Evolutionary conservation across 2,888 invertebrate genomes (phyloP).

Genomic region (Ophion ellenae): DNA sequence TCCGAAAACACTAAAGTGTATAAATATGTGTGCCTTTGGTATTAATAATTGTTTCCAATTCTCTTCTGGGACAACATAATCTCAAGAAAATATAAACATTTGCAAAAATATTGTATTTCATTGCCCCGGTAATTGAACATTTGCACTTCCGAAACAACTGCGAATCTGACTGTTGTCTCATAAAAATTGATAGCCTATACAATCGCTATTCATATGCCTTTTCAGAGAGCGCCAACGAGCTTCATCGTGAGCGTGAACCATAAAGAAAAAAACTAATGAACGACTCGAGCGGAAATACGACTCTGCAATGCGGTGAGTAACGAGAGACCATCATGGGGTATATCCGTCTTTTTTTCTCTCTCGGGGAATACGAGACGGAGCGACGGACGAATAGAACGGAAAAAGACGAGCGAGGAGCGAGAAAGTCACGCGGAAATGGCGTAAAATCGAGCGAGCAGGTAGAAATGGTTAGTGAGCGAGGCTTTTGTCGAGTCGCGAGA

Average conservation of each 20-base stretch:
- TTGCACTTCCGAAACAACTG: not conserved
- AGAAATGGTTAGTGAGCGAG: constrained; percentile 52
- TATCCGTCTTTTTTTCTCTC: not conserved
- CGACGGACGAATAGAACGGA: not conserved
- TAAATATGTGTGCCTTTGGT: no score
- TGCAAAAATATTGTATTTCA: not conserved
- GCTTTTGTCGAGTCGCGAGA: constrained; percentile 46
- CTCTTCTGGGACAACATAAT: no score
- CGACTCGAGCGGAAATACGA: constrained; percentile 52
- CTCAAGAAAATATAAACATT: not conserved
- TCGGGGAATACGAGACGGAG: constrained; percentile 37
- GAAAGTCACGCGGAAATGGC: constrained; percentile 32
- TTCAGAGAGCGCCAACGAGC: constrained; percentile 7
- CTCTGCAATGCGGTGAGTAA: constrained; percentile 53
- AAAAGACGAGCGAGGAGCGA: constrained; percentile 22
- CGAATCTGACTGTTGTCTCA: not conserved
- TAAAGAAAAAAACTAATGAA: constrained; percentile 31
- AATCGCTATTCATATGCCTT: not conserved
- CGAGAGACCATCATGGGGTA: constrained; percentile 45
- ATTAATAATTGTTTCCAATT: no score
- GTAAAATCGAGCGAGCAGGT: constrained; percentile 34
- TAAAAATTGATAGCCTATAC: not conserved
- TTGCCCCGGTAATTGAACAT: not conserved
- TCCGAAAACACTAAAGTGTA: no score
- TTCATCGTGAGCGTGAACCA: constrained; percentile 32